Percentiles rank a stretch among this genome's conserved stretches.
Conservation (phyloP, 2,888 invertebrate genomes). For the Stomorhina lunata region DNA sequence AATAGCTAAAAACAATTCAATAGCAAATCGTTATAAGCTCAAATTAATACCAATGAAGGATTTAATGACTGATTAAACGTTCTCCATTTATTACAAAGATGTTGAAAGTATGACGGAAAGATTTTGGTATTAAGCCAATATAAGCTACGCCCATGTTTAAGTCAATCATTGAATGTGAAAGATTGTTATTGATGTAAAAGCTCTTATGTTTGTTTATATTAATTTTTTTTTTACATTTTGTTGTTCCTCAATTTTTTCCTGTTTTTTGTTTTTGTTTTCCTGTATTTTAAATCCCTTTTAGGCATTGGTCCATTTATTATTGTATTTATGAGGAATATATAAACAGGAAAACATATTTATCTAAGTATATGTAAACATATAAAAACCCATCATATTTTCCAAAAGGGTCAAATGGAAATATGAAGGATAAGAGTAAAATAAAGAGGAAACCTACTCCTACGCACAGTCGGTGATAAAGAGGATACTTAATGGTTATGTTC, state of each 20-base stretch:
- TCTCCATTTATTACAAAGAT: no score
- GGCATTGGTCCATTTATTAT: slow-evolving; percentile 17
- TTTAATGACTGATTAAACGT: no score
- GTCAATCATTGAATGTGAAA: not conserved
- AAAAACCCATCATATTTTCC: slow-evolving; percentile 2
- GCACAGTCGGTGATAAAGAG: not conserved
- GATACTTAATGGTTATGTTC: not conserved
- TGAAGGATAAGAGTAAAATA: not conserved
- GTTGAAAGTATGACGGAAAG: no score
- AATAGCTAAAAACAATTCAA: no score
- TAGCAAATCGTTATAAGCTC: no score
- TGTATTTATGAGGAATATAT: not conserved
- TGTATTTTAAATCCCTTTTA: not conserved
- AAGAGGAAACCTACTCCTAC: not conserved
- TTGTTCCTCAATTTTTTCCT: no score
- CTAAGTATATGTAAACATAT: not conserved
- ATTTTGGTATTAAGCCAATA: not conserved
- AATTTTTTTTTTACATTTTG: not conserved
- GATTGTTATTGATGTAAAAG: not conserved
- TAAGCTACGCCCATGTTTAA: not conserved
- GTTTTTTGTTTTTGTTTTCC: not conserved
- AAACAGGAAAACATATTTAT: slow-evolving; percentile 1
- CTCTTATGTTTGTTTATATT: not conserved
- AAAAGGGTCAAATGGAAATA: not conserved
- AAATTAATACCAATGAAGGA: no score